These are phyloP conservation scores for Plagodis dolabraria DNA, from an alignment of 2,888 invertebrate genomes.

Conservation along the genomic window DNA sequence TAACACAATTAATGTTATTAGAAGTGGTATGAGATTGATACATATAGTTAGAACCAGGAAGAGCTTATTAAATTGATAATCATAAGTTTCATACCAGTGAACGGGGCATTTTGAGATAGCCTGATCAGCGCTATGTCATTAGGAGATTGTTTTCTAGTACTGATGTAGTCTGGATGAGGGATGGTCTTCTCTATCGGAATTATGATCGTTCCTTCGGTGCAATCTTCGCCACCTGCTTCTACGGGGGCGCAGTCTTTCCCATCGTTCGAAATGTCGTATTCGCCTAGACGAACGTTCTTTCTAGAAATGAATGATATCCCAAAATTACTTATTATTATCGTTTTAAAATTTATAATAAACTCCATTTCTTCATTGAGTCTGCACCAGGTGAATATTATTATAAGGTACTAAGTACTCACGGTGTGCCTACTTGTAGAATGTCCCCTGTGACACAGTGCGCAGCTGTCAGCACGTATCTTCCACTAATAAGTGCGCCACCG, in stretches of 20 bases:
- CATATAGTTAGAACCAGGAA: too few species aligned
- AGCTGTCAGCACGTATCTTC: constrained; percentile 81
- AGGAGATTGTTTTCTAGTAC: constrained; percentile 37
- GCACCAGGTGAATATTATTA: neutral
- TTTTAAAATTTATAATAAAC: neutral
- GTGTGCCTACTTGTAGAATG: constrained; percentile 57
- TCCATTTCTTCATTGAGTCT: too few species aligned
- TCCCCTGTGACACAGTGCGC: constrained; percentile 79
- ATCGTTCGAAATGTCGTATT: constrained; percentile 65
- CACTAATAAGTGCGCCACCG: constrained; percentile 78
- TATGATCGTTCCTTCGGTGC: constrained; percentile 65
- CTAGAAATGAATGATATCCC: constrained; percentile 34
- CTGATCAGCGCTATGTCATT: constrained; percentile 79
- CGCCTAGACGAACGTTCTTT: constrained; percentile 66
- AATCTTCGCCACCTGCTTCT: constrained; percentile 58
- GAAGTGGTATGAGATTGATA: too few species aligned
- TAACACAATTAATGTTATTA: too few species aligned
- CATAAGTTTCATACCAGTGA: constrained; percentile 58
- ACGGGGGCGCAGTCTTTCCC: constrained; percentile 65
- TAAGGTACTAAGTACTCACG: constrained; percentile 60
- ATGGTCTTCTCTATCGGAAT: constrained; percentile 65
- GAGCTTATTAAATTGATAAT: too few species aligned
- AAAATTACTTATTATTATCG: neutral
- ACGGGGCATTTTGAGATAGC: constrained; percentile 61
- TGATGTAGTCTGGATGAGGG: constrained; percentile 70